Evolutionary conservation across 2,113 vertebrate genomes (phyloP).

Genomic region (Vulpes vulpes): DNA sequence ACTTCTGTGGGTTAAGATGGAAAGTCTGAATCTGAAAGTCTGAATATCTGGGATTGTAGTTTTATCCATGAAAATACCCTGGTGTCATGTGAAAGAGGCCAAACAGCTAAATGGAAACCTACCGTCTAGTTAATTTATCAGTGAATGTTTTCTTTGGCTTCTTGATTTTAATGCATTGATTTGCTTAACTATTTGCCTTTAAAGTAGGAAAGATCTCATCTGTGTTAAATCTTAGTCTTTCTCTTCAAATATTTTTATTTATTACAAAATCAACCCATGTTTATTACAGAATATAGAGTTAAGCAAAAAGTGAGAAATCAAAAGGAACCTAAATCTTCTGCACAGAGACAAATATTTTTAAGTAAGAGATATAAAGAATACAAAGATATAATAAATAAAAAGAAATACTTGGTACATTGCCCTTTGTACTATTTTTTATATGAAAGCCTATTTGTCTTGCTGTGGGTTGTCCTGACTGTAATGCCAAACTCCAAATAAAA

Average conservation of each 20-base stretch:
- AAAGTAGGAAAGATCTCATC: slow-evolving; percentile 11
- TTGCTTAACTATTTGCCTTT: slow-evolving; percentile 51
- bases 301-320: background rate
- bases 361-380: background rate
- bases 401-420: background rate
- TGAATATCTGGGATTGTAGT: slow-evolving; percentile 71
- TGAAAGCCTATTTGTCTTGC: slow-evolving; percentile 3
- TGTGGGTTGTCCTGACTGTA: background rate
- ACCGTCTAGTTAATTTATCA: background rate
- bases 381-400: background rate
- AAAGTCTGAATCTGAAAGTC: slow-evolving; percentile 76
- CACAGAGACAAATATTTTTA: background rate
- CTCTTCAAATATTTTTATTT: slow-evolving; percentile 38
- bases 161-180: background rate
- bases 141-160: slow-evolving; percentile 36
- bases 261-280: background rate
- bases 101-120: background rate
- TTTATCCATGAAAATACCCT: slow-evolving; percentile 72
- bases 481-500: slow-evolving; percentile 66
- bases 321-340: slow-evolving; percentile 15
- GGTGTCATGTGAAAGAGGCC: background rate
- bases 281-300: background rate
- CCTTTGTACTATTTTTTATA: background rate
- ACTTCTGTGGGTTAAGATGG: slow-evolving; percentile 37
- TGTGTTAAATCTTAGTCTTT: slow-evolving; percentile 11